Evolutionary conservation across 2,888 invertebrate species (phyloP).

Genomic region (Meloe dianella): DNA sequence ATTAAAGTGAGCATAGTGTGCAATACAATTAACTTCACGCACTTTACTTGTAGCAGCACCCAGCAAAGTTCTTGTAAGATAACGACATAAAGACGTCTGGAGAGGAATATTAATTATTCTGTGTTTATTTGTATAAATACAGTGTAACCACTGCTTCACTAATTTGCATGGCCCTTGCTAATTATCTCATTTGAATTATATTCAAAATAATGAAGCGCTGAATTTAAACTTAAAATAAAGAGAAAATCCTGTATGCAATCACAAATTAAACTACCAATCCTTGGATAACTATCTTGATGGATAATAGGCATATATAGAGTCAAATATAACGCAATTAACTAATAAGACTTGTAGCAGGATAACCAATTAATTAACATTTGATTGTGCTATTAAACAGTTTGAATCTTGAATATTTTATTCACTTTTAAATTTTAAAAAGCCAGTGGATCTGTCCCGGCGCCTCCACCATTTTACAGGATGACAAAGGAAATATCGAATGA

Average conservation of each 20-base stretch:
- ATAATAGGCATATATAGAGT: not conserved
- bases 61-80: too few relatives aligned
- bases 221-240: not conserved
- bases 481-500: not conserved
- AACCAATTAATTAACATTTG: not conserved
- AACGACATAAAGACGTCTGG: not conserved
- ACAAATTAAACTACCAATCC: not conserved
- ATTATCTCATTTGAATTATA: too few relatives aligned
- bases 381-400: not conserved
- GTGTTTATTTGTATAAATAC: too few relatives aligned
- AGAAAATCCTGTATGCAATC: not conserved
- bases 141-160: too few relatives aligned
- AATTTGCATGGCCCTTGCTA: too few relatives aligned
- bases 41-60: too few relatives aligned
- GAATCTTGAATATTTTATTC: not conserved
- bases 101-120: too few relatives aligned
- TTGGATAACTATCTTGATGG: not conserved
- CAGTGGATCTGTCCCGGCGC: not conserved
- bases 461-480: not conserved
- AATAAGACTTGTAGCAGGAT: not conserved
- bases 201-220: too few relatives aligned
- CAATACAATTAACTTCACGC: too few relatives aligned
- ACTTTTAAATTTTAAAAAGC: not conserved
- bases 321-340: slow-evolving; percentile 1
- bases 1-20: too few relatives aligned